phyloP scores from a whole-genome alignment of 2,797 vertebrate genomes.

The Chrysolophus pictus region DNA sequence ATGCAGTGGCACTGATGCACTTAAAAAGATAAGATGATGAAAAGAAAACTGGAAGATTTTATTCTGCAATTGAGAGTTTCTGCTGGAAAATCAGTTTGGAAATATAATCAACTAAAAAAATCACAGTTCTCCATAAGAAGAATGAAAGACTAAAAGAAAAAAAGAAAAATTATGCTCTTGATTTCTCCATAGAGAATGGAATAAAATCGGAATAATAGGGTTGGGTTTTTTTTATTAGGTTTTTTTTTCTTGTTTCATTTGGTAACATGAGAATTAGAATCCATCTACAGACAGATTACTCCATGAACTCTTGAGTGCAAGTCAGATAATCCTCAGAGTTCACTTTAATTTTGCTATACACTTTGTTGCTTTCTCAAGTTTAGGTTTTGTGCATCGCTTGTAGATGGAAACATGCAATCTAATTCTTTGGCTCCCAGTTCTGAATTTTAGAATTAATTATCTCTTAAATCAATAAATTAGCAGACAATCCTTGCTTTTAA shows the following conservation, averaged over 20 bases:
- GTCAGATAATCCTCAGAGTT: not conserved
- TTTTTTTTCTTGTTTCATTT: not conserved
- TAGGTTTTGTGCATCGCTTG: not conserved
- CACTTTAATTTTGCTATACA: not conserved
- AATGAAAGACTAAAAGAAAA: not conserved
- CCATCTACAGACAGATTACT: not conserved
- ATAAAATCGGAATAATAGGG: not conserved
- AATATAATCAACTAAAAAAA: not conserved
- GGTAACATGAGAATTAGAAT: not conserved
- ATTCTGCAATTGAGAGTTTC: not conserved
- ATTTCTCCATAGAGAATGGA: not conserved
- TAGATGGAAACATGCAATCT: not conserved
- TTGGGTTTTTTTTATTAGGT: not conserved
- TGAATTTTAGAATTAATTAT: slow-evolving; percentile 10
- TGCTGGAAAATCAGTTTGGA: slow-evolving; percentile 5
- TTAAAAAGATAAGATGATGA: not conserved
- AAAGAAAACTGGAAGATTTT: not conserved
- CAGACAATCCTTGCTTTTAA: slow-evolving; percentile 5
- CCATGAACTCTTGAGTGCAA: not conserved
- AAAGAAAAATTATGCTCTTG: not conserved
- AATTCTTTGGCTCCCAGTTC: not conserved
- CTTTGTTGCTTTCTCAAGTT: not conserved
- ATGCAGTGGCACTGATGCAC: not conserved
- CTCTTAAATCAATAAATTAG: slow-evolving; percentile 32
- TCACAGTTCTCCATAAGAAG: not conserved